phyloP scores from a whole-genome alignment of 2,797 vertebrate genomes.

The Mormyrops attenuatus region DNA sequence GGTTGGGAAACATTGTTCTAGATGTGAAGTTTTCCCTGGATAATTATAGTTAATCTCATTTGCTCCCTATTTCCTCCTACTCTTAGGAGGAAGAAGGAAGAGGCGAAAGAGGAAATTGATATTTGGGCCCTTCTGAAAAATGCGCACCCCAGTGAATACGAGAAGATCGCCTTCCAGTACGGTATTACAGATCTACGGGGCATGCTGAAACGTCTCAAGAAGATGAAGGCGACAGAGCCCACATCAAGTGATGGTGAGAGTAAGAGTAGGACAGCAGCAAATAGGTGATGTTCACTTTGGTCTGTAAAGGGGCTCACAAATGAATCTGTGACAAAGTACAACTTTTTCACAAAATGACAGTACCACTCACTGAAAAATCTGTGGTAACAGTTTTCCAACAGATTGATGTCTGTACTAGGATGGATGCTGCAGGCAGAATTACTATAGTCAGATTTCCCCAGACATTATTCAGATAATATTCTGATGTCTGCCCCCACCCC shows the following conservation, averaged over 20 bases:
- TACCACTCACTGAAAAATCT: background rate
- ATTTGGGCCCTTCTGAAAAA: constrained; percentile 80
- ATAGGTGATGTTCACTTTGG: background rate
- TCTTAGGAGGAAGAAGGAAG: constrained; percentile 57
- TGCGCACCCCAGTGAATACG: constrained; percentile 84
- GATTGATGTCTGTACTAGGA: background rate
- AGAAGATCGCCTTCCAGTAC: constrained; percentile 83
- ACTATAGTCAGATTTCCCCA: background rate
- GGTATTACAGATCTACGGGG: constrained; percentile 89
- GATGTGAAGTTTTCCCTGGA: background rate
- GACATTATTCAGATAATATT: background rate
- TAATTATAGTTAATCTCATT: background rate
- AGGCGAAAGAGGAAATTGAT: constrained; percentile 61
- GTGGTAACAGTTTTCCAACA: background rate
- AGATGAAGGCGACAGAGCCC: constrained; percentile 68
- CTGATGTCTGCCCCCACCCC: background rate
- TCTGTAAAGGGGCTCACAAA: background rate
- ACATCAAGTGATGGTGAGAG: constrained; percentile 69
- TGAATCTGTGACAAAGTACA: background rate
- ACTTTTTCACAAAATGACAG: background rate
- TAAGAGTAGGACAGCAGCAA: background rate
- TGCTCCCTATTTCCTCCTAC: background rate
- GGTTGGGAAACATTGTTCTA: background rate
- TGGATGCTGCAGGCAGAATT: background rate
- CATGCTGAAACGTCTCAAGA: constrained; percentile 86